A percentile compares a stretch with the other conserved stretches of the same genome.
Conservation (phyloP, 1,140 invertebrate species). For the Aethina tumida region DNA sequence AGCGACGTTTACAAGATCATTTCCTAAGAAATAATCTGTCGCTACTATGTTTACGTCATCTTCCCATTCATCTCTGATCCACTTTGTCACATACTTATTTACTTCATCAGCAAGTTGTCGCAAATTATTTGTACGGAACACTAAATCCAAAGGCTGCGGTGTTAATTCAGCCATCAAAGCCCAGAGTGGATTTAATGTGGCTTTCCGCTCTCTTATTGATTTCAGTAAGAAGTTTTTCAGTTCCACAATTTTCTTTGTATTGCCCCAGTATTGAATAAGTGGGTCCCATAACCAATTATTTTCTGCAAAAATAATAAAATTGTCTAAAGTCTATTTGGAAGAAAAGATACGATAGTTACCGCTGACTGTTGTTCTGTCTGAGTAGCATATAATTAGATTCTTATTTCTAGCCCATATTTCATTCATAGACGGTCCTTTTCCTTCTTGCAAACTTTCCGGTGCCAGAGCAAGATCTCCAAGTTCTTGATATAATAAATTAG, state of each 20-base stretch:
- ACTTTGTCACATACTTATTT: constrained; percentile 56
- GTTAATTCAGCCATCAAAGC: constrained; percentile 76
- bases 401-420: constrained; percentile 50
- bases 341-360: constrained; percentile 14
- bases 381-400: constrained; percentile 55
- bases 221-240: constrained; percentile 47
- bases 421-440: constrained; percentile 47
- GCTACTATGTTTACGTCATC: constrained; percentile 61
- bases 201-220: constrained; percentile 34
- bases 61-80: constrained; percentile 54
- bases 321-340: background rate
- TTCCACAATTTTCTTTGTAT: constrained; percentile 42
- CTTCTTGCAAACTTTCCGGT: constrained; percentile 36
- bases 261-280: constrained; percentile 59
- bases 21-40: constrained; percentile 69
- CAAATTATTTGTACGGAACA: constrained; percentile 52
- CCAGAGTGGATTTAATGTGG: constrained; percentile 48
- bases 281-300: constrained; percentile 62
- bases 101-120: constrained; percentile 57
- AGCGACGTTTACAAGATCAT: constrained; percentile 60
- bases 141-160: constrained; percentile 54
- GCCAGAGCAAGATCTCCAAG: constrained; percentile 47
- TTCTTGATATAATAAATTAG: constrained; percentile 49
- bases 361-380: constrained; percentile 26
- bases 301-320: constrained; percentile 38